Base-by-base conservation (phyloP, 2,888 invertebrate genomes). In the Epiblema foenella region DNA sequence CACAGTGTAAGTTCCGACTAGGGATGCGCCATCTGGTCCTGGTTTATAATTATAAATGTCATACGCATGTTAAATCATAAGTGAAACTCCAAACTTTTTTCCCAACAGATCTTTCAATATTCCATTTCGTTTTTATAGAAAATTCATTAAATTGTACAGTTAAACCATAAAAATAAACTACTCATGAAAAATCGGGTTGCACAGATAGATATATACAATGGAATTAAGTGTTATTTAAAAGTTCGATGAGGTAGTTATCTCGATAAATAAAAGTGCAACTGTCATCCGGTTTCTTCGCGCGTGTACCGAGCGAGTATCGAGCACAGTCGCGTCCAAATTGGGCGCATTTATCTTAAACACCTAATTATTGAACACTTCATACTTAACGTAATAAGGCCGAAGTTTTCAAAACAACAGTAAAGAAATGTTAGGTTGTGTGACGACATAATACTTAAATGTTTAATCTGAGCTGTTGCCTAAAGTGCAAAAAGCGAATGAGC, bases 21-120 rank as follows among this genome's bases (percentile, higher is more conserved):
- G 24, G 24, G 24, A 24, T 24, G 1, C 4, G 24, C 24, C 24
- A 24, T 24, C 24, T 24, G 24, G 24, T 24, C 24, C 24, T 4
- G 24, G 24, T 24, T 29, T 29, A 33, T 33, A 33, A 46, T 33
- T 18, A 29, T 65, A 59, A 59, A 65, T 42, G 65, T 60, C 70
- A 56, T 52, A 46, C 52, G 54, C 58, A 54, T 54, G 24, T 24
- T 24, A 24, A 2, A 29, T 66, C 51, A 69, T 62, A 46, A 58
- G 39, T 33, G 24, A 59, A 54, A 54, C 39, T 54, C 39, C 29
- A 18, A 15, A 2, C 62, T 9, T 37, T 52, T 52, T 37, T 15
- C 39, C 37, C 33, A 20, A 39, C 46, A 71, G 67, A 71, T 71
- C 71, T 67, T 54, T 62, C 49, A 66, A 51, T 62, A 71, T 71